A percentile compares a stretch with the other conserved stretches of the same genome.
Evolutionary conservation across 2,797 vertebrate genomes (phyloP).

Genomic region (Neoniphon sammara): DNA sequence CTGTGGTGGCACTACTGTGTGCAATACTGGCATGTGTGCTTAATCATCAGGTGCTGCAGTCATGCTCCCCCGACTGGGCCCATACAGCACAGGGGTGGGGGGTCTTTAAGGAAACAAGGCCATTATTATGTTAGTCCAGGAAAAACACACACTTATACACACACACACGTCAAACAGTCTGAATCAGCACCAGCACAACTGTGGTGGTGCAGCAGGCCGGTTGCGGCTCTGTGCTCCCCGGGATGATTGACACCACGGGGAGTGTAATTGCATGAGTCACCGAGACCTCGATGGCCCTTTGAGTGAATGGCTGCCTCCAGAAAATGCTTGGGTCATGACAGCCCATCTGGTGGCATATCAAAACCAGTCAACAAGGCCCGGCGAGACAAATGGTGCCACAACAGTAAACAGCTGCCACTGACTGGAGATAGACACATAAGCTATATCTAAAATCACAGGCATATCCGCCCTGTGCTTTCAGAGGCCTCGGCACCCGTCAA

Average conservation of each 20-base stretch:
- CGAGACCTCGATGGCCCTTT: constrained; percentile 59
- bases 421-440: constrained; percentile 40
- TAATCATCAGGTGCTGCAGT: constrained; percentile 52
- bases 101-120: constrained; percentile 36
- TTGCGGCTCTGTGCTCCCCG: constrained; percentile 7
- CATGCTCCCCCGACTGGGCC: constrained; percentile 4
- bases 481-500: constrained; percentile 37
- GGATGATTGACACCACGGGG: constrained; percentile 72
- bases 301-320: constrained; percentile 63
- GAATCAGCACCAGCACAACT: not conserved
- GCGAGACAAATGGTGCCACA: constrained; percentile 53
- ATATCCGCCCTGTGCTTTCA: constrained; percentile 33
- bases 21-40: constrained; percentile 40
- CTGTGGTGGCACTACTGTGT: constrained; percentile 59
- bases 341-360: constrained; percentile 71
- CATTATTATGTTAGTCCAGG: constrained; percentile 26
- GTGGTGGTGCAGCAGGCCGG: not conserved
- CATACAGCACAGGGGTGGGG: not conserved
- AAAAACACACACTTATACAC: constrained; percentile 15
- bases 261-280: constrained; percentile 68
- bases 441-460: constrained; percentile 59
- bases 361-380: constrained; percentile 70
- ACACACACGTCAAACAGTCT: not conserved
- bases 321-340: constrained; percentile 73
- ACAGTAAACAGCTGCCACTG: constrained; percentile 49